These are phyloP conservation scores for Drosophila paucipuncta DNA, from an alignment of 2,888 invertebrate species.

Conservation along the genomic window DNA sequence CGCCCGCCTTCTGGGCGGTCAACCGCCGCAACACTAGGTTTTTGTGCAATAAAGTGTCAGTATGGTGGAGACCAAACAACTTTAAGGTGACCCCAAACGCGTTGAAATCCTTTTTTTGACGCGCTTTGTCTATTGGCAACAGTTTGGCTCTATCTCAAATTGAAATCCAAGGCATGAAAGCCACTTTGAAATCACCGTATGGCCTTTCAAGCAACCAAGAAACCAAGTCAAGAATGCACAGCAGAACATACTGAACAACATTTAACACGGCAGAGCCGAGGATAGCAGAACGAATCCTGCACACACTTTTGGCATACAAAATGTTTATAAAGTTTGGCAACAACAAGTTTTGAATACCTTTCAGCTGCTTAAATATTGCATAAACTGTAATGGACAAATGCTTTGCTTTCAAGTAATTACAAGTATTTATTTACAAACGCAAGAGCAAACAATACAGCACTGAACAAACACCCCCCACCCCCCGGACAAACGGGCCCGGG, in stretches of 20 bases:
- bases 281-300: conserved; percentile 1
- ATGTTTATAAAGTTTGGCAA: neutral
- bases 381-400: neutral
- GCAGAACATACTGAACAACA: neutral
- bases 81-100: conserved; percentile 39
- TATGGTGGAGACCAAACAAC: neutral
- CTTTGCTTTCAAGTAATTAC: conserved; percentile 2
- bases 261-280: neutral
- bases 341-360: neutral
- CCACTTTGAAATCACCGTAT: neutral
- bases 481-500: no score
- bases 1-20: conserved; percentile 2
- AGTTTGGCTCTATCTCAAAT: conserved; percentile 68
- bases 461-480: no score
- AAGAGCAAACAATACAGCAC: neutral
- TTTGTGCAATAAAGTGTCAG: conserved; percentile 19
- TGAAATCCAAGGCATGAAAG: conserved; percentile 63
- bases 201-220: conserved; percentile 7
- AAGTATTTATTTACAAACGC: conserved; percentile 7
- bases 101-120: conserved; percentile 8
- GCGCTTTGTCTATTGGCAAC: conserved; percentile 52
- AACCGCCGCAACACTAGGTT: conserved; percentile 8
- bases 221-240: neutral
- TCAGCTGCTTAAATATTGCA: neutral
- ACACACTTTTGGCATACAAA: conserved; percentile 9